These are phyloP conservation scores for Neoseiulus cucumeris DNA, from an alignment of 1,140 invertebrate genomes.

Conservation along the genomic window DNA sequence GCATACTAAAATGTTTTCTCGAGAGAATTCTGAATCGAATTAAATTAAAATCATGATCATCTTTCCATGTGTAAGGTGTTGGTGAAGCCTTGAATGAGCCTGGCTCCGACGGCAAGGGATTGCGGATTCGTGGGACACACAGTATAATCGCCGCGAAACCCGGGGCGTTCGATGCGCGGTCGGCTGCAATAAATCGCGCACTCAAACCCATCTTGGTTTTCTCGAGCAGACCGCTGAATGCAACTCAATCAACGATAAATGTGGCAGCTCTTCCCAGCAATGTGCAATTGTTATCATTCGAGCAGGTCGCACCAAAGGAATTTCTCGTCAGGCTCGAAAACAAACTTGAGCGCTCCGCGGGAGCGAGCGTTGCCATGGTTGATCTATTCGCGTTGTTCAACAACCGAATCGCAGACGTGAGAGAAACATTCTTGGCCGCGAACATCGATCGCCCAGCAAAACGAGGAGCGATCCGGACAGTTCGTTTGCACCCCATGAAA, in stretches of 20 bases:
- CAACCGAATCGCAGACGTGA: neutral
- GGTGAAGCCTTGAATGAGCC: conserved; percentile 73
- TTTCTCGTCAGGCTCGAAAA: neutral
- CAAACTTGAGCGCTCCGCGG: neutral
- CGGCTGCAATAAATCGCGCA: neutral
- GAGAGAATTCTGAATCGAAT: neutral
- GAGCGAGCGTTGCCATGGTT: neutral
- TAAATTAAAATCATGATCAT: neutral
- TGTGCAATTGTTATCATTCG: neutral
- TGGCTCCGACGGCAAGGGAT: conserved; percentile 40
- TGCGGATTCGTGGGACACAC: conserved; percentile 53
- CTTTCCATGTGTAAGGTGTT: conserved; percentile 38
- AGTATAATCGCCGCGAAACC: neutral
- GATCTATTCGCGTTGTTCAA: neutral
- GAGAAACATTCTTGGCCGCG: neutral
- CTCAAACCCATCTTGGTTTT: neutral
- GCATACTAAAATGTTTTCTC: neutral
- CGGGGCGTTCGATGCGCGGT: neutral
- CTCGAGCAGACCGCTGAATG: neutral
- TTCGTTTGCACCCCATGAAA: neutral
- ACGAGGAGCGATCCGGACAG: neutral
- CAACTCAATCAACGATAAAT: neutral
- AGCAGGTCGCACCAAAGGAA: neutral
- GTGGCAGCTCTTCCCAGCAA: neutral
- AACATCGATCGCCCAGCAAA: neutral